Percentiles rank a stretch among this genome's conserved stretches.
These are phyloP conservation scores for Boloria selene DNA, from an alignment of 2,888 invertebrate species.

Conservation along the genomic window DNA sequence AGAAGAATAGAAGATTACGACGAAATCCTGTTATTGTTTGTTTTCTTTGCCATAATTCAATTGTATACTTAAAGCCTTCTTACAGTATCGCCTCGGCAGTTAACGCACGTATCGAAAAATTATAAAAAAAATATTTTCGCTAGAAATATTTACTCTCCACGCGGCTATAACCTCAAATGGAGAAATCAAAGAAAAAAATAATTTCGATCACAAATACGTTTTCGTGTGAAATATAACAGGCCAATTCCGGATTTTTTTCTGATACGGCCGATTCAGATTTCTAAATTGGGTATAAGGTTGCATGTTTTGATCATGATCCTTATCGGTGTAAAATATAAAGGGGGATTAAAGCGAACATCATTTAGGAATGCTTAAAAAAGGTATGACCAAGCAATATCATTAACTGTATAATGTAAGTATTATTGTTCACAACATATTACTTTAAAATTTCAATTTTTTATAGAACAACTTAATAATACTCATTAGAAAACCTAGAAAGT, in stretches of 20 bases:
- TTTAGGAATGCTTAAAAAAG: conserved; percentile 18
- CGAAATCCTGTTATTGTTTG: conserved; percentile 81
- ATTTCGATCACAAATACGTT: conserved; percentile 43
- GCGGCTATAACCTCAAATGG: conserved; percentile 16
- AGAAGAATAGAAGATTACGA: conserved; percentile 73
- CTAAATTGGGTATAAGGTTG: conserved; percentile 39
- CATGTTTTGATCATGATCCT: conserved; percentile 38
- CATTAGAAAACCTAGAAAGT: too few species aligned
- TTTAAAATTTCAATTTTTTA: too few species aligned
- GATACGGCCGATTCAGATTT: conserved; percentile 36
- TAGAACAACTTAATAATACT: too few species aligned
- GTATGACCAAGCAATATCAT: not conserved
- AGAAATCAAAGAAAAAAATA: conserved; percentile 40
- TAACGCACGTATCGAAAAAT: conserved; percentile 43
- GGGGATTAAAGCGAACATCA: conserved; percentile 18
- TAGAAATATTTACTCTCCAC: conserved; percentile 14
- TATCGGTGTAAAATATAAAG: conserved; percentile 40
- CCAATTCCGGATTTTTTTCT: conserved; percentile 38
- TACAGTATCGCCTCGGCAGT: conserved; percentile 44
- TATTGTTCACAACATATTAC: too few species aligned
- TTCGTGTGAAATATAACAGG: conserved; percentile 43
- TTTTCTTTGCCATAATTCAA: conserved; percentile 74
- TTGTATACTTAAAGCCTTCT: conserved; percentile 50
- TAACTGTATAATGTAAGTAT: too few species aligned
- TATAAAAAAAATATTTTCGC: conserved; percentile 15